phyloP scores from a whole-genome alignment of 2,888 invertebrate species.

The Agelastica alni region DNA sequence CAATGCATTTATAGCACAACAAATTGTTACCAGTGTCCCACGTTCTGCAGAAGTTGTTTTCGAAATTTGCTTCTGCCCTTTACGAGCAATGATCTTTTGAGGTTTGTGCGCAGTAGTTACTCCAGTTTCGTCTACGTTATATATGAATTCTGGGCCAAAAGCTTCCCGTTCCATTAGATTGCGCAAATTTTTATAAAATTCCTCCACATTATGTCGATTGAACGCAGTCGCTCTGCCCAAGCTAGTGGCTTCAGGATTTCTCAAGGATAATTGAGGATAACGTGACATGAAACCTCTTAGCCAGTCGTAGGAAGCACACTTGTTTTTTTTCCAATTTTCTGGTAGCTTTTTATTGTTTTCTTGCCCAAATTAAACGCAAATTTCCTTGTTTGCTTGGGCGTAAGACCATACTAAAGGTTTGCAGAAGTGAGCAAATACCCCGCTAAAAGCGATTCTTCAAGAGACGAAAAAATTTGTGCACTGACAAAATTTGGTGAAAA shows the following conservation, averaged over 20 bases:
- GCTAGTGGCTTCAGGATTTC: constrained; percentile 23
- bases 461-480: constrained; percentile 13
- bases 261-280: constrained; percentile 13
- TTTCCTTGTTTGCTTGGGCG: constrained; percentile 27
- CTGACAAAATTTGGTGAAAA: constrained; percentile 11
- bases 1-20: too few relatives aligned
- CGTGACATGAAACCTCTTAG: constrained; percentile 21
- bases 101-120: background rate
- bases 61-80: too few relatives aligned
- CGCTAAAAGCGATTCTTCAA: too few relatives aligned
- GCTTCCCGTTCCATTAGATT: constrained; percentile 19
- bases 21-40: too few relatives aligned
- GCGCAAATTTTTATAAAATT: too few relatives aligned
- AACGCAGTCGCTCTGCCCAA: constrained; percentile 29
- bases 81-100: too few relatives aligned
- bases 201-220: too few relatives aligned
- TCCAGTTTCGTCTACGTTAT: background rate
- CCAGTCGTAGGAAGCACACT: background rate
- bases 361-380: constrained; percentile 25
- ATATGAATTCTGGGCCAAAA: constrained; percentile 23
- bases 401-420: constrained; percentile 26
- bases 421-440: too few relatives aligned
- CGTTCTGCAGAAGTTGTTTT: too few relatives aligned
- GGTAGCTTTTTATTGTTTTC: constrained; percentile 14
- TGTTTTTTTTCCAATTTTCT: background rate